phyloP scores from a whole-genome alignment of 2,113 vertebrate species.

The Dissostichus mawsoni region DNA sequence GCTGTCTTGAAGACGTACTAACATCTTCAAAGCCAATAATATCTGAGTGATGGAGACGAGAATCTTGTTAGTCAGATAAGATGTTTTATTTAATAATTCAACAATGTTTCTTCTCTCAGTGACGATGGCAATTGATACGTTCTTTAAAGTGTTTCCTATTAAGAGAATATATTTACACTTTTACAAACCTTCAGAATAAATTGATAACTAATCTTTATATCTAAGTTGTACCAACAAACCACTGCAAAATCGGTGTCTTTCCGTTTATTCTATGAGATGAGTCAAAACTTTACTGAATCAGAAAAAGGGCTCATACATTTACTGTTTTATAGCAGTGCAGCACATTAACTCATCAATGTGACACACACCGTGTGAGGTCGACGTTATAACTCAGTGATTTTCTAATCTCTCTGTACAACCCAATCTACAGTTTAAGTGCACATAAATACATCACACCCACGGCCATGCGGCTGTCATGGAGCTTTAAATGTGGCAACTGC shows the following conservation, averaged over 20 bases:
- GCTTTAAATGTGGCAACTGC: slow-evolving; percentile 35
- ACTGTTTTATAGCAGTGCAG: slow-evolving; percentile 10
- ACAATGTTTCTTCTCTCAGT: slow-evolving; percentile 42
- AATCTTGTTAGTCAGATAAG: slow-evolving; percentile 44
- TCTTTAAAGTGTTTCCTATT: slow-evolving; percentile 32
- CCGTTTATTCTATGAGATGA: not conserved
- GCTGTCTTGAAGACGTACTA: not conserved
- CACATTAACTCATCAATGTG: slow-evolving; percentile 14
- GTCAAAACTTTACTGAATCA: not conserved
- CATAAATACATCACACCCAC: slow-evolving; percentile 34
- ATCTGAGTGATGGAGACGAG: slow-evolving; percentile 9
- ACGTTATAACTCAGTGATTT: slow-evolving; percentile 7
- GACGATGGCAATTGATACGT: slow-evolving; percentile 28
- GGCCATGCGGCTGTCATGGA: slow-evolving; percentile 34
- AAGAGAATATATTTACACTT: slow-evolving; percentile 67
- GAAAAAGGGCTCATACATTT: not conserved
- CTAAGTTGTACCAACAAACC: not conserved
- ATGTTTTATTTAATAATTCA: slow-evolving; percentile 69
- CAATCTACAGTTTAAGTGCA: slow-evolving; percentile 35
- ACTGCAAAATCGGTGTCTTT: slow-evolving; percentile 16
- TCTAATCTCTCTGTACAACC: slow-evolving; percentile 28
- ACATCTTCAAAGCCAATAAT: not conserved
- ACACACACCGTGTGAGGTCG: slow-evolving; percentile 1
- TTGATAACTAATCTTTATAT: not conserved
- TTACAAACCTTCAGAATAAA: slow-evolving; percentile 49